A percentile compares a stretch with the other conserved stretches of the same genome.
These are phyloP conservation scores for Caprella mutica DNA, from an alignment of 2,888 invertebrate genomes.

Conservation along the genomic window DNA sequence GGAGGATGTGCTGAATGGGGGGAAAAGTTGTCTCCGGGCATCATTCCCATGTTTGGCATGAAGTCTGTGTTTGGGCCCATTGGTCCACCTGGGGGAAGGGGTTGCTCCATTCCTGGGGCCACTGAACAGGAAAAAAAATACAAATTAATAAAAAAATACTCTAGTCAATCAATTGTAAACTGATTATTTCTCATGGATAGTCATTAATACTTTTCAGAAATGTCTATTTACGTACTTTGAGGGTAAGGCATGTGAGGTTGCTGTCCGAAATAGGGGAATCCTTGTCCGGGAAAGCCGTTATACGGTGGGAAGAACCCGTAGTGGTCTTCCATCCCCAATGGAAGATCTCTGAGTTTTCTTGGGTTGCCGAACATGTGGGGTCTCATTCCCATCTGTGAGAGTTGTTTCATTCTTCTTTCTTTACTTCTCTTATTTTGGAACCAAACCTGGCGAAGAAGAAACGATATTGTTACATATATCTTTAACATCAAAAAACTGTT, in stretches of 20 bases:
- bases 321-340: conserved; percentile 33
- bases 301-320: conserved; percentile 30
- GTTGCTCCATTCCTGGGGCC: conserved; percentile 34
- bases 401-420: conserved; percentile 93
- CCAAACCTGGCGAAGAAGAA: conserved; percentile 68
- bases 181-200: not conserved
- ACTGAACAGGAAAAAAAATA: conserved; percentile 13
- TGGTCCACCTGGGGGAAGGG: conserved; percentile 33
- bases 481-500: too few relatives aligned
- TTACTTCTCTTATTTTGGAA: conserved; percentile 99
- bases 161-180: not conserved
- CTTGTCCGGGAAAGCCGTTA: conserved; percentile 31
- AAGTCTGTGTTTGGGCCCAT: conserved; percentile 29
- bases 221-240: conserved; percentile 19
- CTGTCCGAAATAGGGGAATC: conserved; percentile 33
- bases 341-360: conserved; percentile 30
- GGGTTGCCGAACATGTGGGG: conserved; percentile 34
- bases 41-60: conserved; percentile 19
- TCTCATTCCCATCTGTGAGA: conserved; percentile 42
- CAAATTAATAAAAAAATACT: not conserved
- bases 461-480: too few relatives aligned
- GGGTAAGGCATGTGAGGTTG: conserved; percentile 23
- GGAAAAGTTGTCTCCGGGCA: not conserved
- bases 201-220: not conserved
- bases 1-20: not conserved